Base-by-base conservation (phyloP, 2,113 vertebrate species). In the Cyprinodon tularosa region DNA sequence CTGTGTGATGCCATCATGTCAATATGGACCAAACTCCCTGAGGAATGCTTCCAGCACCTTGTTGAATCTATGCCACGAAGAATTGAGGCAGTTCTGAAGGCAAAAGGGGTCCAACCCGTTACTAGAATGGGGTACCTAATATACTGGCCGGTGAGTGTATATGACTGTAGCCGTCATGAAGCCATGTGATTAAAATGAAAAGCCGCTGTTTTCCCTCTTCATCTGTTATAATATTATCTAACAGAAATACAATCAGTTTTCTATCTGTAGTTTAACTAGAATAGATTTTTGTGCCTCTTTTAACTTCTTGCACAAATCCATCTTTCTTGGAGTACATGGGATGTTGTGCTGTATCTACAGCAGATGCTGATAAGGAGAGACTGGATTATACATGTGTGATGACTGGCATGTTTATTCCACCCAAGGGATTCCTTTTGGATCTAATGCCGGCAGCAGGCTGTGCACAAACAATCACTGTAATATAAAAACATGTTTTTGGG, bases 181-280 rank as follows among this genome's bases (percentile, higher is more conserved):
- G 84, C 84, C 86, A 91, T 92, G 74, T 74, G 84, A 89, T 90
- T 87, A 83, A 65, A 86, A 89, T 84, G 76, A 68, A 70, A 77
- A 7, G 17, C 64, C 69, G 22, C 65, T 71, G 89, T 90, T 81
- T 76, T 38, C 79, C 81, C 75, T 68, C 89, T 20, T 78, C 85
- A 93, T 93, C 88, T 88, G 88, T 93, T 91, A 90, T 87, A 84
- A 86, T 89, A 87, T 84, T 83, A 87, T 67, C 57, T 84, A 82
- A 82, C 88, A 87, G 90, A 91, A 85, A 89, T 87, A 71, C 79
- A 68, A 92, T 92, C 84, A 91, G 84, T 87, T 91, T 91, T 92
- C 88, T 86, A 88, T 91, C 91, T 91, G 84, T 71, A 61, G 84
- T 68, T 82, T 91, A 89, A 93, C 78, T 81, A 77, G 88, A 88